A percentile compares a stretch with the other conserved stretches of the same genome.
Conservation (phyloP, 2,888 invertebrate species). For the Lamellibrachia columna region DNA sequence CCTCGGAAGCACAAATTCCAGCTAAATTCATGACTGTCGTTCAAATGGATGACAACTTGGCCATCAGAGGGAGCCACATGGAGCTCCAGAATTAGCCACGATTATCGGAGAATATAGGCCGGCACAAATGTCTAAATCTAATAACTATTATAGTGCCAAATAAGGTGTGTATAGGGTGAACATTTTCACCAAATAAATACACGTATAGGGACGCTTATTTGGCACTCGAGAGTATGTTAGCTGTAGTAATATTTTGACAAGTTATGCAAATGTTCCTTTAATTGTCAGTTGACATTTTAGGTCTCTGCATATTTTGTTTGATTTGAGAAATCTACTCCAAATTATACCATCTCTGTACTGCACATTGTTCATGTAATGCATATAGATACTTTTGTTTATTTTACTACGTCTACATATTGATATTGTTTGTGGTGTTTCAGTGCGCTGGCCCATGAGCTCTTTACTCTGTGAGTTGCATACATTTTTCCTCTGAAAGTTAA, state of each 20-base stretch:
- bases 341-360: background rate
- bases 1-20: too few species aligned
- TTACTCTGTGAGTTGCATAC: slow-evolving; percentile 69
- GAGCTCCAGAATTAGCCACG: too few species aligned
- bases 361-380: background rate
- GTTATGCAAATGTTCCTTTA: background rate
- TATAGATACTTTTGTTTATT: background rate
- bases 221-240: too few species aligned
- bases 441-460: slow-evolving; percentile 73
- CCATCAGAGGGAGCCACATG: too few species aligned
- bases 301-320: background rate
- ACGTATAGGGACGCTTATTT: too few species aligned
- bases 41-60: too few species aligned
- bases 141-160: too few species aligned
- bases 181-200: too few species aligned
- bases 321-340: background rate
- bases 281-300: slow-evolving; percentile 17
- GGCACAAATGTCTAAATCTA: too few species aligned
- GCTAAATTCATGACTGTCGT: too few species aligned
- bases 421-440: slow-evolving; percentile 46
- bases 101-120: too few species aligned
- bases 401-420: slow-evolving; percentile 1
- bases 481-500: background rate
- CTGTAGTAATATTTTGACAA: background rate
- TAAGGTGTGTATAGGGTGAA: too few species aligned